phyloP scores from a whole-genome alignment of 2,113 vertebrate genomes.

The Nesoenas mayeri region DNA sequence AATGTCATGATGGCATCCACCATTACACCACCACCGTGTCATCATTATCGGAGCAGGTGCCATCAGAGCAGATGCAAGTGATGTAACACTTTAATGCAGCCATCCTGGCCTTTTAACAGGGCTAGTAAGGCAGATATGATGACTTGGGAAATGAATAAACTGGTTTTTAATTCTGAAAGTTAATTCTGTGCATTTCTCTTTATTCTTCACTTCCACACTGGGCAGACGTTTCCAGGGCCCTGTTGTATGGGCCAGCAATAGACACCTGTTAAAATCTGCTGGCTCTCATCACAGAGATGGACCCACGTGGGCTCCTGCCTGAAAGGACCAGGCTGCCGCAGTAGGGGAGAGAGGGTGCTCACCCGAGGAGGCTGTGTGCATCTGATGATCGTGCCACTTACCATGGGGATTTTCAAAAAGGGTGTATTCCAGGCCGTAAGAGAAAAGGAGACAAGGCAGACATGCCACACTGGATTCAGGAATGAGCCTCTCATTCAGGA shows the following conservation, averaged over 20 bases:
- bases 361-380: not conserved
- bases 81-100: not conserved
- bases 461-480: rapidly evolving
- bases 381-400: not conserved
- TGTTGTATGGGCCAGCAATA: not conserved
- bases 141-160: not conserved
- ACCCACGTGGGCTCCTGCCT: not conserved
- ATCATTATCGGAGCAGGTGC: not conserved
- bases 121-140: not conserved
- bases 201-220: not conserved
- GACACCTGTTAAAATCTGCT: not conserved
- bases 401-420: not conserved
- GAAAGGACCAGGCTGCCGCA: not conserved
- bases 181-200: not conserved
- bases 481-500: not conserved
- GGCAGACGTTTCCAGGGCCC: not conserved
- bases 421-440: not conserved
- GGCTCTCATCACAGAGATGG: not conserved
- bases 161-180: not conserved
- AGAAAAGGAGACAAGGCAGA: not conserved
- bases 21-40: not conserved
- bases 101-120: not conserved
- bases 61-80: not conserved
- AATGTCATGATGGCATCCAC: not conserved
- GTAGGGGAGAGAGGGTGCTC: not conserved